Percentiles rank a stretch among this genome's conserved stretches.
Evolutionary conservation across 2,888 invertebrate species (phyloP).

Genomic region (Electrophaes corylata): DNA sequence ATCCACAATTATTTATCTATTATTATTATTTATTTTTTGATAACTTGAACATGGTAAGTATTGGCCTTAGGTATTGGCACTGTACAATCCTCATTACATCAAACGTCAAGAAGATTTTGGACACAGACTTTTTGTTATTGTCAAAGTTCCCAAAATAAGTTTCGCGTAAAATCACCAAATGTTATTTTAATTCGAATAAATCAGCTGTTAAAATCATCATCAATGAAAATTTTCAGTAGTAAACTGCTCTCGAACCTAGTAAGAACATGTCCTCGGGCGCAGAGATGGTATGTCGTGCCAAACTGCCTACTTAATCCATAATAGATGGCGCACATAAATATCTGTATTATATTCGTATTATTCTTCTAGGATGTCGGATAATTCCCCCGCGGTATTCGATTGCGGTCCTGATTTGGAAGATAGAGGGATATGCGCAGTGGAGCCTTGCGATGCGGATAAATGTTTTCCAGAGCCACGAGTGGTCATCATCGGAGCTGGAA

Average conservation of each 20-base stretch:
- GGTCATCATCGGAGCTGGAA: constrained; percentile 91
- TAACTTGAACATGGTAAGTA: too few relatives aligned
- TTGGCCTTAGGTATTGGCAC: neutral
- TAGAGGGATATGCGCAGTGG: constrained; percentile 61
- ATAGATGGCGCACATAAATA: constrained; percentile 34
- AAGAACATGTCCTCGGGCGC: constrained; percentile 49
- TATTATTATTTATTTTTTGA: too few relatives aligned
- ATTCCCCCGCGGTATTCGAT: constrained; percentile 49
- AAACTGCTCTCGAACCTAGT: constrained; percentile 34
- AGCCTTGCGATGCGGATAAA: constrained; percentile 60
- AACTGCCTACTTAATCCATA: constrained; percentile 33
- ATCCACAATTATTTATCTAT: too few relatives aligned
- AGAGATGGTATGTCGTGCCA: constrained; percentile 55
- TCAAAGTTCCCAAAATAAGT: constrained; percentile 6
- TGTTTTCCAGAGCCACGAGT: constrained; percentile 85
- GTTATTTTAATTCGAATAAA: constrained; percentile 14
- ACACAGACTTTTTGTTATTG: constrained; percentile 1
- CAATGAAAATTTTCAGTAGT: constrained; percentile 56
- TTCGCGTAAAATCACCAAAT: constrained; percentile 1
- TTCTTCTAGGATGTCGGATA: constrained; percentile 52
- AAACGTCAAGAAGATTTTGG: neutral
- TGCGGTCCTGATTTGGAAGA: constrained; percentile 66
- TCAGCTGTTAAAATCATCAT: constrained; percentile 23
- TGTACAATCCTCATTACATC: neutral
- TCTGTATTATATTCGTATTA: constrained; percentile 25